Conservation (phyloP, 2,113 vertebrate species). For the Antechinus stuartii region DNA sequence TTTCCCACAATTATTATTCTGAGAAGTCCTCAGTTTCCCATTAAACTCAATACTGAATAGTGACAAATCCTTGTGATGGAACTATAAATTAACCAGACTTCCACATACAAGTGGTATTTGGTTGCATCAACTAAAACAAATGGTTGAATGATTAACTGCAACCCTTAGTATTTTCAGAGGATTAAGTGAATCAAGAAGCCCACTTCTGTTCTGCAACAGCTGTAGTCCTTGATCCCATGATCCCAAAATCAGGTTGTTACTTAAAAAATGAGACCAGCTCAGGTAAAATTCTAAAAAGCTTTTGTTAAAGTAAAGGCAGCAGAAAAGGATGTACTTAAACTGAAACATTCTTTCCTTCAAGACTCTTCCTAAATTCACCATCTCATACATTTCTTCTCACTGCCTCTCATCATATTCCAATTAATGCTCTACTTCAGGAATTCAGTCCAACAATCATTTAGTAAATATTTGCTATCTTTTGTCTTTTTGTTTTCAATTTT, state of each 20-base stretch:
- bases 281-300: not conserved
- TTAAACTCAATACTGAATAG: too few relatives aligned
- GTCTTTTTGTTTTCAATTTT: not conserved
- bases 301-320: not conserved
- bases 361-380: too few relatives aligned
- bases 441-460: not conserved
- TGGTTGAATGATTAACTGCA: not conserved
- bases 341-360: not conserved
- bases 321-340: not conserved
- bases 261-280: not conserved
- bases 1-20: too few relatives aligned
- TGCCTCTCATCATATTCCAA: too few relatives aligned
- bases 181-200: not conserved
- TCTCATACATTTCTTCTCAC: too few relatives aligned
- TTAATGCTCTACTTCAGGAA: too few relatives aligned
- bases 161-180: not conserved
- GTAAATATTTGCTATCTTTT: not conserved
- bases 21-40: too few relatives aligned
- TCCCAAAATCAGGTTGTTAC: not conserved
- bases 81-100: not conserved
- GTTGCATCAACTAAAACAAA: not conserved
- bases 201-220: not conserved
- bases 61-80: not conserved
- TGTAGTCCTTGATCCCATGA: not conserved
- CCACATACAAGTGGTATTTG: not conserved